Percentiles rank a stretch among this genome's conserved stretches.
Evolutionary conservation across 1,140 invertebrate genomes (phyloP).

Genomic region (Belonocnema kinseyi): DNA sequence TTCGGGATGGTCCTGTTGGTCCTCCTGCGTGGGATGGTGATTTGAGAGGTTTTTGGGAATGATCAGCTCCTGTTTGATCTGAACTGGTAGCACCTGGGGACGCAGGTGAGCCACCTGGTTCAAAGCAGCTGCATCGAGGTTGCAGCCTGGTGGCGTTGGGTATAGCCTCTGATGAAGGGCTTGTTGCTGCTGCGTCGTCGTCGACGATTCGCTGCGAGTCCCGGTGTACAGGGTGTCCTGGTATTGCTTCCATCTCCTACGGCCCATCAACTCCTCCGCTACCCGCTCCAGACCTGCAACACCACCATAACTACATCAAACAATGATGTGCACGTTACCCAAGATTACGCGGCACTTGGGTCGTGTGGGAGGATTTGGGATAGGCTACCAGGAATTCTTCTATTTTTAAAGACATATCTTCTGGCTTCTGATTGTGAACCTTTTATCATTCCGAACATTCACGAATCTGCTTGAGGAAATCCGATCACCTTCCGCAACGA

Average conservation of each 20-base stretch:
- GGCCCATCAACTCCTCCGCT: conserved; percentile 96
- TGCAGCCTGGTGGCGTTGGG: conserved; percentile 57
- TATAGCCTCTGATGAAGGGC: conserved; percentile 61
- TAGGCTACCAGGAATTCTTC: background rate
- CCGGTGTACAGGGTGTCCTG: conserved; percentile 86
- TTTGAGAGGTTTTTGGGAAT: conserved; percentile 56
- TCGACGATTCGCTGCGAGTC: conserved; percentile 79
- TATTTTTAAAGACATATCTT: conserved; percentile 36
- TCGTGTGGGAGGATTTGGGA: background rate
- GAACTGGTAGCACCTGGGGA: conserved; percentile 47
- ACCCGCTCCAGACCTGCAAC: conserved; percentile 94
- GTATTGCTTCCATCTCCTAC: conserved; percentile 94
- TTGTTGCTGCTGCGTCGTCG: conserved; percentile 54
- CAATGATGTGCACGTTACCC: conserved; percentile 55
- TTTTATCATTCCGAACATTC: background rate
- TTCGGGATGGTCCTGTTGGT: conserved; percentile 46
- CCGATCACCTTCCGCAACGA: too few species aligned
- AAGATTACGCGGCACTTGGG: conserved; percentile 34
- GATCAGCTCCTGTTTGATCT: conserved; percentile 60
- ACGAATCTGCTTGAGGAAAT: too few species aligned
- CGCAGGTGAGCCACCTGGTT: conserved; percentile 56
- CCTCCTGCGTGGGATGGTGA: conserved; percentile 59
- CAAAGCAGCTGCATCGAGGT: conserved; percentile 58
- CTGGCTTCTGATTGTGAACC: conserved; percentile 17
- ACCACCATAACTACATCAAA: conserved; percentile 68